Conservation (phyloP, 2,797 vertebrate species). For the Aldrovandia affinis region DNA sequence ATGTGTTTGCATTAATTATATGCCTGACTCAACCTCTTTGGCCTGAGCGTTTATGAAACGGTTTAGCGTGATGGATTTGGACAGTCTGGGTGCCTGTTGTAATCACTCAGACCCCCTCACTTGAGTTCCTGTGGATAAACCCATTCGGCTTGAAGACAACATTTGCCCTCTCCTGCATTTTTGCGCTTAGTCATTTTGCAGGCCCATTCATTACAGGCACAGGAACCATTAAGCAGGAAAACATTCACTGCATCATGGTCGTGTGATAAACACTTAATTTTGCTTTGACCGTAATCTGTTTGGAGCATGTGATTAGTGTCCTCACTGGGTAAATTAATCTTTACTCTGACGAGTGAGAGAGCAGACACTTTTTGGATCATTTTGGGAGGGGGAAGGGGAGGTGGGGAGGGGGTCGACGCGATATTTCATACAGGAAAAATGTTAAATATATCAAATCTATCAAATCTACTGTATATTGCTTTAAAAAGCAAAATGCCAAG, state of each 20-base stretch:
- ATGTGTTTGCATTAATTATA: constrained; percentile 44
- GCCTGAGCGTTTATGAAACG: constrained; percentile 34
- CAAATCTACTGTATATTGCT: no score
- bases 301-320: constrained; percentile 33
- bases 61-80: constrained; percentile 39
- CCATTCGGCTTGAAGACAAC: constrained; percentile 30
- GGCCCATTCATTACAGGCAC: constrained; percentile 19
- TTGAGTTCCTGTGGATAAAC: constrained; percentile 28
- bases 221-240: constrained; percentile 28
- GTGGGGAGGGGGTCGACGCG: no score
- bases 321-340: constrained; percentile 35
- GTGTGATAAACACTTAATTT: constrained; percentile 46
- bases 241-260: constrained; percentile 30
- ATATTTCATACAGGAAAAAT: no score
- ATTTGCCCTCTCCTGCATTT: constrained; percentile 32
- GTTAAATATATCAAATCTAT: no score
- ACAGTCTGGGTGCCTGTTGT: constrained; percentile 29
- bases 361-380: constrained; percentile 1
- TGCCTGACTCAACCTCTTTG: constrained; percentile 35
- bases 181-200: constrained; percentile 33
- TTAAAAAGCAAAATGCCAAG: no score
- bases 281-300: constrained; percentile 42
- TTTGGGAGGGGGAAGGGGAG: neutral
- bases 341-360: constrained; percentile 12
- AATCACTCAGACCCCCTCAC: constrained; percentile 34